Percentiles rank a stretch among this genome's conserved stretches.
Conservation (phyloP, 2,113 vertebrate genomes). For the Lagenorhynchus albirostris region DNA sequence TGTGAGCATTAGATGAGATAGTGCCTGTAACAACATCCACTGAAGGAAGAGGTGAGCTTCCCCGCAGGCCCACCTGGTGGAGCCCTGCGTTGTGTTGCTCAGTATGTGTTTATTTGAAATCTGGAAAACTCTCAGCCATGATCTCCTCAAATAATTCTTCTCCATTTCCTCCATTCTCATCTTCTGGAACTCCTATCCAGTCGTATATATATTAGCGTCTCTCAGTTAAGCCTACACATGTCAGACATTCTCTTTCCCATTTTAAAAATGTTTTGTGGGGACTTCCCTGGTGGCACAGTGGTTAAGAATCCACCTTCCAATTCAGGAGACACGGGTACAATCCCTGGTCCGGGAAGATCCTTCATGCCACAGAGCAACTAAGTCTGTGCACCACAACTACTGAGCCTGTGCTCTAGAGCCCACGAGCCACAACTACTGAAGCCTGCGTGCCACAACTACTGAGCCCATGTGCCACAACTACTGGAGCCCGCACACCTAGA, state of each 20-base stretch:
- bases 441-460: too few relatives aligned
- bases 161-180: neutral
- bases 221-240: neutral
- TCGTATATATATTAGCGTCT: neutral
- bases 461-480: too few relatives aligned
- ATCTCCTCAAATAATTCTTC: neutral
- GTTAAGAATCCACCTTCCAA: too few relatives aligned
- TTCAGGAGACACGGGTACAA: too few relatives aligned
- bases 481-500: too few relatives aligned
- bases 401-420: too few relatives aligned
- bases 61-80: neutral
- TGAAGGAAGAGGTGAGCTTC: neutral
- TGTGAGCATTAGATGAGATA: neutral
- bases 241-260: neutral
- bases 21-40: neutral
- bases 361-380: too few relatives aligned
- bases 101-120: neutral
- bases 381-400: too few relatives aligned
- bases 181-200: neutral
- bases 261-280: neutral
- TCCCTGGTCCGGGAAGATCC: too few relatives aligned
- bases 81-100: neutral
- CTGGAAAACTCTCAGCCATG: neutral
- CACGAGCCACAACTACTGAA: too few relatives aligned
- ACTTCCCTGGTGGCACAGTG: too few relatives aligned